Evolutionary conservation across 2,113 vertebrate species (phyloP).

Genomic region (Psittacara wagleri): DNA sequence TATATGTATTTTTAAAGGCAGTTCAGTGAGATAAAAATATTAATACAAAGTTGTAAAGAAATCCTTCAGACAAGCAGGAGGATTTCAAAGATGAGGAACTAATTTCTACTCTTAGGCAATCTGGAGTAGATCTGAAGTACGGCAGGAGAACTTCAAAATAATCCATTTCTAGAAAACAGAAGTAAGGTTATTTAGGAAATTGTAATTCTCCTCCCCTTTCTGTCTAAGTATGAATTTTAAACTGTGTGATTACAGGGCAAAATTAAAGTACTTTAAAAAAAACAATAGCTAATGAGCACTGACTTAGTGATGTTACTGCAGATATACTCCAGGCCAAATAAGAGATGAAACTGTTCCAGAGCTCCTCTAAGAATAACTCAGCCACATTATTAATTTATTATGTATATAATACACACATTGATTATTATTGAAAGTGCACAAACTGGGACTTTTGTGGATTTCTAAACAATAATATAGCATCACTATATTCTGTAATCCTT

Average conservation of each 20-base stretch:
- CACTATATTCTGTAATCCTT: not conserved
- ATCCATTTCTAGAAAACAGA: not conserved
- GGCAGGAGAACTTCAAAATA: not conserved
- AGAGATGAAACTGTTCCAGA: not conserved
- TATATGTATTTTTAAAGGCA: not conserved
- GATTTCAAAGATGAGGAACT: not conserved
- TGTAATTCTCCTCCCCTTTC: not conserved
- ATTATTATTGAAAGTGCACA: not conserved
- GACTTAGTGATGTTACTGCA: not conserved
- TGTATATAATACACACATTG: not conserved
- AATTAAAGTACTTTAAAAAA: not conserved
- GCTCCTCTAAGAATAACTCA: not conserved
- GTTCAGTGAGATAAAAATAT: not conserved
- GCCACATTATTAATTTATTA: not conserved
- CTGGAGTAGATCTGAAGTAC: not conserved
- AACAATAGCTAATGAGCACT: not conserved
- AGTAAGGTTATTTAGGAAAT: not conserved
- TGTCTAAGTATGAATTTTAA: not conserved
- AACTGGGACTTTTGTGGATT: not conserved
- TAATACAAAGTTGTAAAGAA: not conserved
- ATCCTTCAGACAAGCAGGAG: not conserved
- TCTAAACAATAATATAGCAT: not conserved
- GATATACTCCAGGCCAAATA: not conserved
- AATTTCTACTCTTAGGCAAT: not conserved
- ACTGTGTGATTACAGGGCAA: not conserved